Percentiles rank a stretch among this genome's conserved stretches.
Evolutionary conservation across 1,140 invertebrate species (phyloP).

Genomic region (Drosophila nannoptera): DNA sequence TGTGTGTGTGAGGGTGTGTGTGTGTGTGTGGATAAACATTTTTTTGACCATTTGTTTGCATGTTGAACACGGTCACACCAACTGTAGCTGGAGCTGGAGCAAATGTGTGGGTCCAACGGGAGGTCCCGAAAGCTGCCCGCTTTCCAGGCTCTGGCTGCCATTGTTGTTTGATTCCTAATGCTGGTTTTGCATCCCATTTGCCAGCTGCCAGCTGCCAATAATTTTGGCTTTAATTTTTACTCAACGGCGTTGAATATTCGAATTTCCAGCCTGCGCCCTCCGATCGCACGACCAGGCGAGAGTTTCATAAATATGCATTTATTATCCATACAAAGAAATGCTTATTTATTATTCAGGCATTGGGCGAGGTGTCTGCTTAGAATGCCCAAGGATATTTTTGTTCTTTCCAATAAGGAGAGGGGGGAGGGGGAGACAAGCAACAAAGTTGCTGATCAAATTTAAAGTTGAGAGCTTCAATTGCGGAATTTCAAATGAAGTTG

Average conservation of each 20-base stretch:
- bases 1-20: constrained; percentile 21
- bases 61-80: constrained; percentile 69
- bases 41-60: constrained; percentile 74
- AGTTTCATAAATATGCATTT: constrained; percentile 18
- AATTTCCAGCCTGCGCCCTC: constrained; percentile 17
- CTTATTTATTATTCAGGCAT: constrained; percentile 50
- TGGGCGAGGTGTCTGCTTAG: constrained; percentile 50
- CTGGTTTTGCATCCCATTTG: constrained; percentile 33
- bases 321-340: not conserved
- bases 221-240: constrained; percentile 48
- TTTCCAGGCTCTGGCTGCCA: constrained; percentile 17
- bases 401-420: not conserved
- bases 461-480: constrained; percentile 2
- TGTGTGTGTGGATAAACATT: constrained; percentile 60
- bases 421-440: not conserved
- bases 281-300: constrained; percentile 27
- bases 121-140: constrained; percentile 1
- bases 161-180: constrained; percentile 75
- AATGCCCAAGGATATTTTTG: constrained; percentile 44
- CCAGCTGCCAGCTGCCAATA: constrained; percentile 48
- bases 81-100: constrained; percentile 19
- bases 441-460: constrained; percentile 3
- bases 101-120: not conserved
- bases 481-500: constrained; percentile 9
- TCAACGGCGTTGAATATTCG: not conserved